Percentiles rank a stretch among this genome's conserved stretches.
Conservation (phyloP, 2,797 vertebrate genomes). For the Brachymystax lenok region DNA sequence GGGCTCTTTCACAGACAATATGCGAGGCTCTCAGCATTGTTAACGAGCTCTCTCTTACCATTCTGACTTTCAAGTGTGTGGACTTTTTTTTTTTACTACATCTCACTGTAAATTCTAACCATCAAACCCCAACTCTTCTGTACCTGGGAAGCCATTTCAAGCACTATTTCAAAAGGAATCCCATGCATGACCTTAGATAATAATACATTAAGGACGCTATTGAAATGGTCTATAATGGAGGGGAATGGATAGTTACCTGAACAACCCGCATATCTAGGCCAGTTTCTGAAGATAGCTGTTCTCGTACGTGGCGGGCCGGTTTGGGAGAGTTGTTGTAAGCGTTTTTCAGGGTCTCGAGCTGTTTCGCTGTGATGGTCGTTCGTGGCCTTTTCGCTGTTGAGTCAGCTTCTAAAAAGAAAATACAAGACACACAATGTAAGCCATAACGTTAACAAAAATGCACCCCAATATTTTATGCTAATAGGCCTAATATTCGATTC, state of each 20-base stretch:
- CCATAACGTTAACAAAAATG: not conserved
- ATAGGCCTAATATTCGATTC: too few relatives aligned
- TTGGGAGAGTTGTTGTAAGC: slow-evolving; percentile 98
- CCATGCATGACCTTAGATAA: slow-evolving; percentile 31
- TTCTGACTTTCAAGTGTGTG: slow-evolving; percentile 61
- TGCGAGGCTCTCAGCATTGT: slow-evolving; percentile 67
- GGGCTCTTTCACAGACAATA: slow-evolving; percentile 65
- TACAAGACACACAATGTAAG: not conserved
- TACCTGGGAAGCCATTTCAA: slow-evolving; percentile 45
- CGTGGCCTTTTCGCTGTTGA: slow-evolving; percentile 97
- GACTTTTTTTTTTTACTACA: slow-evolving; percentile 70
- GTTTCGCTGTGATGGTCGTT: slow-evolving; percentile 97
- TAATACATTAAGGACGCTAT: slow-evolving; percentile 53
- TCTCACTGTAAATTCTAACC: slow-evolving; percentile 63
- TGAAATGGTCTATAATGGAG: slow-evolving; percentile 62
- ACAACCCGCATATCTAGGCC: slow-evolving; percentile 98
- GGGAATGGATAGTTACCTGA: slow-evolving; percentile 82
- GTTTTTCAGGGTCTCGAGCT: slow-evolving; percentile 96
- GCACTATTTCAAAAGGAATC: slow-evolving; percentile 32
- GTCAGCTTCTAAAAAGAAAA: slow-evolving; percentile 85
- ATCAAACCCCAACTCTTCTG: slow-evolving; percentile 12
- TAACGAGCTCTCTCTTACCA: slow-evolving; percentile 72
- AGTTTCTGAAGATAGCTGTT: slow-evolving; percentile 96
- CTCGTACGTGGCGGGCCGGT: slow-evolving; percentile 92
- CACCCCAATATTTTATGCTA: not conserved